Base-by-base conservation (phyloP, 1,140 invertebrate genomes). In the Drosophila willistoni region DNA sequence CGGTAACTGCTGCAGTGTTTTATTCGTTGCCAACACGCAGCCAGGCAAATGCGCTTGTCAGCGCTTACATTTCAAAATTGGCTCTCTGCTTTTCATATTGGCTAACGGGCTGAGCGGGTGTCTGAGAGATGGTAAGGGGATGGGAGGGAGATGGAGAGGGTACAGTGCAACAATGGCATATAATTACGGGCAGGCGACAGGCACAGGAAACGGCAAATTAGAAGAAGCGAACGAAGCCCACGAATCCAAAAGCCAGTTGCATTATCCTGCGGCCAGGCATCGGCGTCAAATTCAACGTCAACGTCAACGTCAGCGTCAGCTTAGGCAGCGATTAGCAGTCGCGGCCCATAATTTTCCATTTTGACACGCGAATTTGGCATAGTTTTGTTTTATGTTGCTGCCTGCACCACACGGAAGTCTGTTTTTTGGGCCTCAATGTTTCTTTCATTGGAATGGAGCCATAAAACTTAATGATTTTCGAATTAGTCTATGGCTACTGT, bases 181-280 rank as follows among this genome's bases (percentile, higher is more conserved):
- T 79, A 86, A 86, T 86, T 86, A 86, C 56, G 72, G 42, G 14
- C 56, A 59, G 56, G 76, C 79, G 73, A 70, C 76, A 79, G 79
- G 66, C 72, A 74, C 83, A 86, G 83, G 83, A 86, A 86, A 79
- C 65, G 77, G 79, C 79, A 62, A 89, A 86, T 86, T 82, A 86
- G 83, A 79, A 83, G 72, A 29, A 51, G 62, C 36, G 12, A 39
- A 13, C 55, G 33, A 51, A 41, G 19, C 59, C 62, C 34, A 47
- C 10, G 44, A 25, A 25, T 25, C 44, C 44, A 55, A 47, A 47
- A 65, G 64, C 55, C 68, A 75, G 47, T 75, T 76, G 82, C 79
- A 82, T 87, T 87, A 66, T 86, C 82, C 82, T 86, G 83, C 72
- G 83, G 82, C 55, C 14, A 61, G 41, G 22, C 14, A 55, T 14